Conservation (phyloP, 2,797 vertebrate genomes). For the Myiothlypis coronata region DNA sequence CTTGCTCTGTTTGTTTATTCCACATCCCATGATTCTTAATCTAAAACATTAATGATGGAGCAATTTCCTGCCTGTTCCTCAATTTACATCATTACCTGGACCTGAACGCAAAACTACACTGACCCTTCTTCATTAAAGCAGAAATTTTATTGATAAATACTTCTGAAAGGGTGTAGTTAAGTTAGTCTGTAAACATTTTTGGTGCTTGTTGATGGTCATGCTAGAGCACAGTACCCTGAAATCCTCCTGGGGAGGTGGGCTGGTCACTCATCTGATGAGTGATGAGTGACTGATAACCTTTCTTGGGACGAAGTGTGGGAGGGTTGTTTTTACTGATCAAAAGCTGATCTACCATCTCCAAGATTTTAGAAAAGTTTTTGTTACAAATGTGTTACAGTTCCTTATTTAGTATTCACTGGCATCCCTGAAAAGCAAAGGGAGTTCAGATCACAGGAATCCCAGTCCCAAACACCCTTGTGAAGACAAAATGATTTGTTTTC, state of each 20-base stretch:
- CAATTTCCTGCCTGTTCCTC: neutral
- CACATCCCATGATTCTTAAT: neutral
- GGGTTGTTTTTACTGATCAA: neutral
- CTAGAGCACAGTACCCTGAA: neutral
- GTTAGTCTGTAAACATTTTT: neutral
- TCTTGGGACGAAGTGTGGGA: neutral
- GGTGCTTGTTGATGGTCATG: neutral
- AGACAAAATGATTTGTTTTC: neutral
- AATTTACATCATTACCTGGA: neutral
- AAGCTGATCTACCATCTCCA: neutral
- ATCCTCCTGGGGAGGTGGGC: neutral
- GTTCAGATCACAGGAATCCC: neutral
- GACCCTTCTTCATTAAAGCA: neutral
- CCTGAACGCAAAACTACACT: neutral
- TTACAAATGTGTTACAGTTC: neutral
- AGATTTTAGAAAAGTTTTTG: neutral
- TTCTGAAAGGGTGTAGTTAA: neutral
- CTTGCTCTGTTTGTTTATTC: neutral
- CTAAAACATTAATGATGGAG: neutral
- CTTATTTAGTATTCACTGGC: neutral
- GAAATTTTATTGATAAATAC: neutral
- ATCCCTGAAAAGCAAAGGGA: neutral
- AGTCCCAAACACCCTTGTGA: neutral
- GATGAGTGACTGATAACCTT: neutral
- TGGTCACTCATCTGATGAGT: neutral